Evolutionary conservation across 1,140 invertebrate genomes (phyloP), one percentile per base, ranked within the genome.

Genomic region (Leptopilina clavipes): DNA sequence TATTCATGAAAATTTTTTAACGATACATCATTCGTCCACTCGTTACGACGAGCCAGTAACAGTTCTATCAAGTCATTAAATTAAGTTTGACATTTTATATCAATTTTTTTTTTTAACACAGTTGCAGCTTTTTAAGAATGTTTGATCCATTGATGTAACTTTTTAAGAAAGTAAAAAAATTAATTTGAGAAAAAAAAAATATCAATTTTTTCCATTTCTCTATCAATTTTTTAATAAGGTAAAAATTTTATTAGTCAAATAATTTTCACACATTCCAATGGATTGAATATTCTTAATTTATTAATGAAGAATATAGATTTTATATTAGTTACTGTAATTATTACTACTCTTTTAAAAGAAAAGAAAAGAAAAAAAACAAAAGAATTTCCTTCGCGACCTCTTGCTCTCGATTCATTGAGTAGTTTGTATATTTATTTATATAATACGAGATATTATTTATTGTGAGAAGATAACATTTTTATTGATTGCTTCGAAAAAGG

Each of bases 401-500:
- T 31, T 52, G 43, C 76, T 77, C 72, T 77, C 59, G 59, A 65
- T 65, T 72, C 19, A 31, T 10, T 70, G 71, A 31, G 45, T 78
- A 78, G 74, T 8, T 40, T 73, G 65, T 80, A 71, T 81, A 81
- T 80, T 81, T 81, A 81, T 81, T 81, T 48, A 72, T n/a, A n/a
- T 56, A 70, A 78, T 71, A 70, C 40, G 54, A 76, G 72, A 59
- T 76, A 76, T 76, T 76, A 73, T 19, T 72, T 44, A 44, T 72
- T 37, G 31, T 12, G 71, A 65, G 37, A 70, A 31, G 14, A 17
- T 45, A 31, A 25, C 44, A 70, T 44, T 75, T 40, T 75, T 52
- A 54, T 71, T 71, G 18, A 73, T 73, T 44, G 45, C 71, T 73
- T 52, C 45, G 45, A 73, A 22, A 72, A 59, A 12, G 22, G 19